Conservation (phyloP, 2,113 vertebrate species). For the Malurus elegans region DNA sequence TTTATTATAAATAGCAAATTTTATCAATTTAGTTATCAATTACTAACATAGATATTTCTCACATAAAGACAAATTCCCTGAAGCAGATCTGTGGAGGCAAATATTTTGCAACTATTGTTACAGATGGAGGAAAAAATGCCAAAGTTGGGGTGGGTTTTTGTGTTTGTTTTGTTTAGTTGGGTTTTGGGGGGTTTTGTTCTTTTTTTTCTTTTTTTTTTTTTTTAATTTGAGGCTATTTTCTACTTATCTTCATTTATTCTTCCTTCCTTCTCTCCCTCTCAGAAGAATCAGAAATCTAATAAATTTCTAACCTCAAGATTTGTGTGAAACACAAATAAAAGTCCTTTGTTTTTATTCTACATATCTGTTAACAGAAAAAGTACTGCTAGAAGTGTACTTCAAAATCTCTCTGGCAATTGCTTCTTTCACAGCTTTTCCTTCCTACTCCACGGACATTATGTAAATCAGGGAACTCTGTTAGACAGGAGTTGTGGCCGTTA, state of each 20-base stretch:
- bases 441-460: not conserved
- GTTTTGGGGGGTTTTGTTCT: not conserved
- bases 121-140: not conserved
- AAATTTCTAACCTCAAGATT: not conserved
- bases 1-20: not conserved
- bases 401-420: not conserved
- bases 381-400: not conserved
- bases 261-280: not conserved
- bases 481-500: not conserved
- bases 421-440: not conserved
- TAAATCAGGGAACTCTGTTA: not conserved
- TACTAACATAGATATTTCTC: not conserved
- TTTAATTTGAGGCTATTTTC: not conserved
- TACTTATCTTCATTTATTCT: not conserved
- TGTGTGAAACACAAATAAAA: not conserved
- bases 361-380: not conserved
- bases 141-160: too few species aligned
- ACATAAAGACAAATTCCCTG: not conserved
- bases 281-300: not conserved
- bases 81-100: not conserved
- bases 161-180: rapidly evolving
- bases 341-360: not conserved
- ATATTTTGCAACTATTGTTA: not conserved
- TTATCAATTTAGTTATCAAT: too few species aligned
- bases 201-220: not conserved